These are phyloP conservation scores for Erethizon dorsatum DNA, from an alignment of 2,797 vertebrate genomes.

Conservation along the genomic window DNA sequence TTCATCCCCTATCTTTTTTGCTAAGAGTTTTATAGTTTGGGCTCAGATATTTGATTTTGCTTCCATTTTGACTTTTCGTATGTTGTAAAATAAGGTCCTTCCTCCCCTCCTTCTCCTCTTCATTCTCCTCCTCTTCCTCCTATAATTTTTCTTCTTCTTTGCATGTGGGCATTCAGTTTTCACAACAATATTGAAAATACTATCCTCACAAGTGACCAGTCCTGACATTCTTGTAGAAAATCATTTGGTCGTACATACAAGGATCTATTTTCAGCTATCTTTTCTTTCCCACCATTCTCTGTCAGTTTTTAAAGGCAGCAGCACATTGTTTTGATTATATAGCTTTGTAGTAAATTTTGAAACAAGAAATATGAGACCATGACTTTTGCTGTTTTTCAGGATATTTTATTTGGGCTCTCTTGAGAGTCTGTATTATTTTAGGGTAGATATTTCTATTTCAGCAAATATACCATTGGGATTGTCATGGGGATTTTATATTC, in stretches of 20 bases:
- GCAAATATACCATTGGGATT: background rate
- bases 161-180: background rate
- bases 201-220: background rate
- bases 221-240: background rate
- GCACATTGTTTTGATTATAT: background rate
- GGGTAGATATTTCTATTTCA: background rate
- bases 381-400: background rate
- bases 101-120: background rate
- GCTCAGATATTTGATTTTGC: background rate
- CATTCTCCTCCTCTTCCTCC: background rate
- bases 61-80: background rate
- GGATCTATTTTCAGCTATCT: background rate
- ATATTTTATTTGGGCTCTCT: background rate
- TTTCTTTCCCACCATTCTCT: background rate
- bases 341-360: background rate
- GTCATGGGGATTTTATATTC: background rate
- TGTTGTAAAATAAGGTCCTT: background rate
- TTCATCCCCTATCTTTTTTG: background rate
- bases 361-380: background rate
- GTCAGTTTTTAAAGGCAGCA: background rate
- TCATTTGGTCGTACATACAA: background rate
- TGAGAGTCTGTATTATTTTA: background rate
- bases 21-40: background rate
- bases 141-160: background rate
- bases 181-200: background rate